A percentile compares a stretch with the other conserved stretches of the same genome.
These are phyloP conservation scores for Alcedo atthis DNA, from an alignment of 2,797 vertebrate genomes.

Conservation along the genomic window DNA sequence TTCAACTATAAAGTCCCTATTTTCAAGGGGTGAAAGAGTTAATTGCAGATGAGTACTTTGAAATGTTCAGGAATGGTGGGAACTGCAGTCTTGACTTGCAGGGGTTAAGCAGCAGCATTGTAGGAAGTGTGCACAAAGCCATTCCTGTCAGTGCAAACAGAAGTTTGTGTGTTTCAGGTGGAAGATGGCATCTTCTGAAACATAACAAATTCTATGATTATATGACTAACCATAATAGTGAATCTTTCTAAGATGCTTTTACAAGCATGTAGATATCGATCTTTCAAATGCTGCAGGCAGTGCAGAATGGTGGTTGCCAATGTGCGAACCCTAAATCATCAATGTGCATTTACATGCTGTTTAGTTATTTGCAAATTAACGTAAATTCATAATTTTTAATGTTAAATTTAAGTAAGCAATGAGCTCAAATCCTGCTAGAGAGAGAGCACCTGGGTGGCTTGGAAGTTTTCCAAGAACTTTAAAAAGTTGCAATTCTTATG, in stretches of 20 bases:
- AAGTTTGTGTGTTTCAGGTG: background rate
- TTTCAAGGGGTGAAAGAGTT: background rate
- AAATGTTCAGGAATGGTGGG: background rate
- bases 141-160: fast-evolving
- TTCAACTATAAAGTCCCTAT: background rate
- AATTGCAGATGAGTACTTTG: background rate
- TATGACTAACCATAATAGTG: background rate
- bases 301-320: background rate
- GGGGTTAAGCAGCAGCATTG: background rate
- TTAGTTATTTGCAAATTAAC: background rate
- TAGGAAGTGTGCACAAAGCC: too few species aligned
- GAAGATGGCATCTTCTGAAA: background rate
- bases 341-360: background rate
- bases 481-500: background rate
- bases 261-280: background rate
- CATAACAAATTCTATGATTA: background rate
- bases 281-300: background rate
- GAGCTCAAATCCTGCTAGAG: background rate
- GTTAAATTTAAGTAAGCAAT: background rate
- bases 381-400: background rate
- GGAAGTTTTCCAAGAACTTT: background rate
- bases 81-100: background rate
- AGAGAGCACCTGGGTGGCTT: background rate
- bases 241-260: background rate
- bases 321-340: background rate